phyloP scores from a whole-genome alignment of 2,888 invertebrate species.

The Eilema caniola region DNA sequence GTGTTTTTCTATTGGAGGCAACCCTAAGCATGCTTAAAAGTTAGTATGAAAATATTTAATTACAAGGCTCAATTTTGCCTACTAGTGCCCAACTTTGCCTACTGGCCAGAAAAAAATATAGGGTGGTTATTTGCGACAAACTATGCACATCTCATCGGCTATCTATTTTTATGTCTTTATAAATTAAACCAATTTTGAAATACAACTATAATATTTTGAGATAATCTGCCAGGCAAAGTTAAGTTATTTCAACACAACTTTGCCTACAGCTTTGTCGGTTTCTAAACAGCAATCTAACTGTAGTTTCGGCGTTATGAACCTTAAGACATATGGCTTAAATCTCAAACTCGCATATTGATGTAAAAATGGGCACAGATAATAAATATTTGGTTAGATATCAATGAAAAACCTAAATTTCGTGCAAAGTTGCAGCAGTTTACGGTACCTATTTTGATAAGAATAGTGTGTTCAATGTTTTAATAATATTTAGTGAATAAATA shows the following conservation, averaged over 20 bases:
- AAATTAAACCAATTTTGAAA: neutral
- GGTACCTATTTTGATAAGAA: neutral
- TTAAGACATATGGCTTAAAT: neutral
- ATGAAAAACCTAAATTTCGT: neutral
- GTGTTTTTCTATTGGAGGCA: no score
- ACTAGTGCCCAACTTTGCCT: neutral
- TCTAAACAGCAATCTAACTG: neutral
- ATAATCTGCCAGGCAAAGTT: constrained; percentile 1
- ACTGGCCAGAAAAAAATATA: constrained; percentile 1
- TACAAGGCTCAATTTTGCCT: no score
- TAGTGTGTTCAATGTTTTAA: no score
- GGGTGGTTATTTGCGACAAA: constrained; percentile 1
- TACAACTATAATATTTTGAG: constrained; percentile 1
- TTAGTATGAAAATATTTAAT: no score
- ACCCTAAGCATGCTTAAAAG: no score
- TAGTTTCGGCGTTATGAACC: neutral
- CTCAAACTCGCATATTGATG: neutral
- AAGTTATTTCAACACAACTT: constrained; percentile 1
- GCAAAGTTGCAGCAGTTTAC: neutral
- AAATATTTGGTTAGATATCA: neutral
- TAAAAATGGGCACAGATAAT: neutral
- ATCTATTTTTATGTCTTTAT: neutral
- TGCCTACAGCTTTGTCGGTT: neutral
- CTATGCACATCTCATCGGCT: neutral
- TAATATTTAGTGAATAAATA: no score